These are phyloP conservation scores for Leptinotarsa peninsularis DNA, from an alignment of 2,888 invertebrate species.

Conservation along the genomic window DNA sequence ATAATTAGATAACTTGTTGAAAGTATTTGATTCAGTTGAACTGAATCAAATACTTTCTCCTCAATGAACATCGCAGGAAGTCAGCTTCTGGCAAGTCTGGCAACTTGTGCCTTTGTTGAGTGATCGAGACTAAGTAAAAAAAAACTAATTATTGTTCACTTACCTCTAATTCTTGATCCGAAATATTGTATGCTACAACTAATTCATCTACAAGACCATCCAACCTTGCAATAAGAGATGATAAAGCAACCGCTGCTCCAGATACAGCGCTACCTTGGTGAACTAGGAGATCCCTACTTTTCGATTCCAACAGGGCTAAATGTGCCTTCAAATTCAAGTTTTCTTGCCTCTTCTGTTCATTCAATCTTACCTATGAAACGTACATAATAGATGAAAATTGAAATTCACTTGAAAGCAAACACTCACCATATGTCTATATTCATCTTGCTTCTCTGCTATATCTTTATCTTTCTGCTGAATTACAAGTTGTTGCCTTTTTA, in stretches of 20 bases:
- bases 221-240: slow-evolving; percentile 77
- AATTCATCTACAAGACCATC: slow-evolving; percentile 80
- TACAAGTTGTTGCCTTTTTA: slow-evolving; percentile 58
- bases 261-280: slow-evolving; percentile 79
- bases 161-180: slow-evolving; percentile 80
- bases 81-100: too few relatives aligned
- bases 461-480: slow-evolving; percentile 70
- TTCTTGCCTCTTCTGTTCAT: slow-evolving; percentile 83
- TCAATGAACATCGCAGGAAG: too few relatives aligned
- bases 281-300: slow-evolving; percentile 74
- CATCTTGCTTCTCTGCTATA: slow-evolving; percentile 76
- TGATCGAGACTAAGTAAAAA: too few relatives aligned
- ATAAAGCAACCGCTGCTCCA: slow-evolving; percentile 76
- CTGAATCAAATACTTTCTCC: too few relatives aligned
- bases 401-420: neutral
- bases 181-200: slow-evolving; percentile 79
- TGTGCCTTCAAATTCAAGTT: slow-evolving; percentile 76
- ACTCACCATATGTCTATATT: slow-evolving; percentile 77
- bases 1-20: too few relatives aligned
- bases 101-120: too few relatives aligned
- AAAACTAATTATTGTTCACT: slow-evolving; percentile 32
- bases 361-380: slow-evolving; percentile 68
- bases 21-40: too few relatives aligned
- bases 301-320: slow-evolving; percentile 73
- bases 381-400: neutral